Evolutionary conservation across 2,888 invertebrate species (phyloP).

Genomic region (Tillus elongatus): DNA sequence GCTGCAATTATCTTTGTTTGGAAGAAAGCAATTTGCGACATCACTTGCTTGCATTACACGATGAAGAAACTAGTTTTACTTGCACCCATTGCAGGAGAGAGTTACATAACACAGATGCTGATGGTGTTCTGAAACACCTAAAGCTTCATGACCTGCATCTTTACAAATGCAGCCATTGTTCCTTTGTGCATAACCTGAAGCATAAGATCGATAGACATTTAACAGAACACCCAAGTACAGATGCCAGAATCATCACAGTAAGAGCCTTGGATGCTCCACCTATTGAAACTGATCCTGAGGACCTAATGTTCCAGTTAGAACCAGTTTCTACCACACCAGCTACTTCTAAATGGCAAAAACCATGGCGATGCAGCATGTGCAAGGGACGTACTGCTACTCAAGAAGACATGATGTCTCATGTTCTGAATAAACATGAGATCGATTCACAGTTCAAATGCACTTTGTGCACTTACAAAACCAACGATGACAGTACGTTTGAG

Average conservation of each 20-base stretch:
- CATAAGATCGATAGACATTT: conserved; percentile 59
- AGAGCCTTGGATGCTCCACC: conserved; percentile 37
- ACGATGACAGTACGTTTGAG: conserved; percentile 48
- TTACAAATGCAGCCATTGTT: conserved; percentile 64
- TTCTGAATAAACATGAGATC: conserved; percentile 50
- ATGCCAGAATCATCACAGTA: conserved; percentile 42
- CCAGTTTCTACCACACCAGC: conserved; percentile 22
- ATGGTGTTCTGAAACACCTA: conserved; percentile 55
- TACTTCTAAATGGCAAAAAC: conserved; percentile 48
- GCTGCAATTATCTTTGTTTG: conserved; percentile 61
- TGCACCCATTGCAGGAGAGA: conserved; percentile 65
- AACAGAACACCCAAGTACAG: conserved; percentile 50
- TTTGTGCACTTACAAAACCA: conserved; percentile 52
- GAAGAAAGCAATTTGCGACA: conserved; percentile 62
- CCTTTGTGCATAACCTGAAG: conserved; percentile 54
- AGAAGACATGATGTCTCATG: conserved; percentile 53
- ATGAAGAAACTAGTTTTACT: conserved; percentile 42
- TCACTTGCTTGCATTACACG: conserved; percentile 65
- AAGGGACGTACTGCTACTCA: conserved; percentile 51
- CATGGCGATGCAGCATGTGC: conserved; percentile 65
- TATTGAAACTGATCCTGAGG: conserved; percentile 24
- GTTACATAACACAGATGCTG: conserved; percentile 39
- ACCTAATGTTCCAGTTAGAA: conserved; percentile 8
- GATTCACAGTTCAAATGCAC: conserved; percentile 63
- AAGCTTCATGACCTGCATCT: conserved; percentile 65